These are phyloP conservation scores for Auanema freiburgensis DNA, from an alignment of 2,888 invertebrate genomes.

Conservation along the genomic window DNA sequence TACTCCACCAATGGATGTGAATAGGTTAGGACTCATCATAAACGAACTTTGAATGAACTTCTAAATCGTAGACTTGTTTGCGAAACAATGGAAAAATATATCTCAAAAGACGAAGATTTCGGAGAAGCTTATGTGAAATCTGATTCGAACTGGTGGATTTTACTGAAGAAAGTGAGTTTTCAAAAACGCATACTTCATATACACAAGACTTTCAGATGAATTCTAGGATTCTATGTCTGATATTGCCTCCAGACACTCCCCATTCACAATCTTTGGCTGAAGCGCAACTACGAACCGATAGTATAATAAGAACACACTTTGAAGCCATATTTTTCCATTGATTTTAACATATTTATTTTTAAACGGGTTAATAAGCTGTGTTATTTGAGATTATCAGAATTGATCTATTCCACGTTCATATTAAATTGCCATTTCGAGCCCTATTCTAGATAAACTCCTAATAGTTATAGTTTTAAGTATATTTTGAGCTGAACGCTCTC, in stretches of 20 bases:
- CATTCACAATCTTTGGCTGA: constrained; percentile 42
- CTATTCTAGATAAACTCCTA: no score
- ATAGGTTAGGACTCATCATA: constrained; percentile 20
- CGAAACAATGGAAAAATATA: constrained; percentile 49
- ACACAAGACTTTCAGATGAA: constrained; percentile 30
- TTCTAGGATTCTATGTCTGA: constrained; percentile 50
- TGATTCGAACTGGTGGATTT: constrained; percentile 60
- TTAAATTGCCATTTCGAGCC: no score
- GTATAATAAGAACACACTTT: constrained; percentile 48
- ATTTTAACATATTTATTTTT: constrained; percentile 9
- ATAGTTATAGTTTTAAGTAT: no score
- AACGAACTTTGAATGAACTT: constrained; percentile 2
- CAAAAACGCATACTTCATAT: neutral
- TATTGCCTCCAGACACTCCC: constrained; percentile 43
- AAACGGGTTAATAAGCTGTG: neutral
- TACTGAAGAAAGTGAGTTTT: constrained; percentile 47
- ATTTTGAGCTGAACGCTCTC: no score
- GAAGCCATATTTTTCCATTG: constrained; percentile 46
- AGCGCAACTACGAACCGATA: constrained; percentile 40
- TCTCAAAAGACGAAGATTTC: constrained; percentile 45
- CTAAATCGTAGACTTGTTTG: constrained; percentile 47
- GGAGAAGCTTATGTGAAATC: constrained; percentile 54
- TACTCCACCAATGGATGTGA: constrained; percentile 36
- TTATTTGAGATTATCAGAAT: no score
- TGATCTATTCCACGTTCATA: no score